Evolutionary conservation across 2,797 vertebrate genomes (phyloP).

Genomic region (Xenopus petersii): DNA sequence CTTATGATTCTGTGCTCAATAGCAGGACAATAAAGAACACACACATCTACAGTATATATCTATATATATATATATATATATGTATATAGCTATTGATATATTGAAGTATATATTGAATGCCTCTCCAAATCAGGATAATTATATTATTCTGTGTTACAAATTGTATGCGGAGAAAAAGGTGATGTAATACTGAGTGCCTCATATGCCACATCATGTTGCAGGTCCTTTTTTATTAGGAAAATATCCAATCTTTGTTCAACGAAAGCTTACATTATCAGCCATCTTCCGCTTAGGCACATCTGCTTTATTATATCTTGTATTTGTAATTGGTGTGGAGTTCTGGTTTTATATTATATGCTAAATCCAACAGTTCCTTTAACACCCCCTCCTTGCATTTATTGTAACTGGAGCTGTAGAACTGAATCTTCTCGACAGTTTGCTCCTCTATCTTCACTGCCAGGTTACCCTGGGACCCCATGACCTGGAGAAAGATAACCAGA

Average conservation of each 20-base stretch:
- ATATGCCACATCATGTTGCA: neutral
- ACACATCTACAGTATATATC: too few relatives aligned
- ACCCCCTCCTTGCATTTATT: slow-evolving; percentile 55
- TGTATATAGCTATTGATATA: too few relatives aligned
- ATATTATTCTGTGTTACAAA: too few relatives aligned
- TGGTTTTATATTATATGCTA: slow-evolving; percentile 62
- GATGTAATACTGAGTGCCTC: neutral
- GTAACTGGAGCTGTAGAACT: slow-evolving; percentile 56
- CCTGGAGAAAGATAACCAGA: slow-evolving; percentile 55
- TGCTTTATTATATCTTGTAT: slow-evolving; percentile 42
- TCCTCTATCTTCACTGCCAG: slow-evolving; percentile 66
- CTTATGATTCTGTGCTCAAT: too few relatives aligned
- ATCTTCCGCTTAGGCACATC: neutral
- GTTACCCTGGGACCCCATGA: slow-evolving; percentile 71
- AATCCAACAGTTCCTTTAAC: slow-evolving; percentile 57
- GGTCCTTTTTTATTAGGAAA: neutral
- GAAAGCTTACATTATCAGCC: neutral
- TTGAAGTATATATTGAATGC: too few relatives aligned
- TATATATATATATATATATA: too few relatives aligned
- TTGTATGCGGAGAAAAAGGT: too few relatives aligned
- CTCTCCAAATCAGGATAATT: too few relatives aligned
- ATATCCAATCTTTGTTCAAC: neutral
- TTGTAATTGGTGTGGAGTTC: slow-evolving; percentile 67
- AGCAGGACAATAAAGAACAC: too few relatives aligned
- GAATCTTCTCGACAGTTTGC: slow-evolving; percentile 59